Percentiles rank a stretch among this genome's conserved stretches.
Evolutionary conservation across 2,113 vertebrate species (phyloP).

Genomic region (Anguilla japonica): DNA sequence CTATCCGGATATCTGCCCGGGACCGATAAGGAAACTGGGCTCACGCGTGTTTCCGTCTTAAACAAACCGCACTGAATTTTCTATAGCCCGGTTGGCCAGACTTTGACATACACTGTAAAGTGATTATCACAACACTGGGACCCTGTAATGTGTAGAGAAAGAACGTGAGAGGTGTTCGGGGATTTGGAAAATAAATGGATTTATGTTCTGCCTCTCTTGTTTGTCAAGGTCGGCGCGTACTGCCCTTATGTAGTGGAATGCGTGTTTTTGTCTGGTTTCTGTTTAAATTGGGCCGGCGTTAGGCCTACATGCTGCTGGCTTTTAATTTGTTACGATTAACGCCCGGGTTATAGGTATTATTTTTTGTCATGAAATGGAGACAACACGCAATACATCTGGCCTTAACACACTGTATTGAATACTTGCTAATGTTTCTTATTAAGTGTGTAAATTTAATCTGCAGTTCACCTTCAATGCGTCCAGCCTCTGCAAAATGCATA

Average conservation of each 20-base stretch:
- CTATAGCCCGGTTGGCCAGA: constrained; percentile 69
- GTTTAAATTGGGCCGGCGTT: background rate
- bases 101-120: constrained; percentile 71
- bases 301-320: constrained; percentile 5
- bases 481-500: too few species aligned
- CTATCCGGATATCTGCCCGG: constrained; percentile 99
- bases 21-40: constrained; percentile 97
- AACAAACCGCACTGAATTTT: constrained; percentile 84
- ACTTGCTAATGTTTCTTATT: constrained; percentile 70
- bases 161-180: constrained; percentile 33
- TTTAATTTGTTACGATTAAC: constrained; percentile 28
- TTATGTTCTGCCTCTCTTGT: constrained; percentile 61
- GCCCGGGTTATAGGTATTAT: constrained; percentile 31
- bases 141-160: constrained; percentile 64
- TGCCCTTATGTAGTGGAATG: constrained; percentile 39
- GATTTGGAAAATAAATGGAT: constrained; percentile 70
- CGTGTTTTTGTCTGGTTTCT: constrained; percentile 35
- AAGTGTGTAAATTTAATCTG: constrained; percentile 74
- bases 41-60: constrained; percentile 97
- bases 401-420: constrained; percentile 53
- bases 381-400: constrained; percentile 25
- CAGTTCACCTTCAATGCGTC: constrained; percentile 46
- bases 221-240: constrained; percentile 51
- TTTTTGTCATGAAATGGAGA: constrained; percentile 50
- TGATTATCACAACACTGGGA: constrained; percentile 74